Evolutionary conservation across 2,113 vertebrate species (phyloP).

Genomic region (Pedetes capensis): DNA sequence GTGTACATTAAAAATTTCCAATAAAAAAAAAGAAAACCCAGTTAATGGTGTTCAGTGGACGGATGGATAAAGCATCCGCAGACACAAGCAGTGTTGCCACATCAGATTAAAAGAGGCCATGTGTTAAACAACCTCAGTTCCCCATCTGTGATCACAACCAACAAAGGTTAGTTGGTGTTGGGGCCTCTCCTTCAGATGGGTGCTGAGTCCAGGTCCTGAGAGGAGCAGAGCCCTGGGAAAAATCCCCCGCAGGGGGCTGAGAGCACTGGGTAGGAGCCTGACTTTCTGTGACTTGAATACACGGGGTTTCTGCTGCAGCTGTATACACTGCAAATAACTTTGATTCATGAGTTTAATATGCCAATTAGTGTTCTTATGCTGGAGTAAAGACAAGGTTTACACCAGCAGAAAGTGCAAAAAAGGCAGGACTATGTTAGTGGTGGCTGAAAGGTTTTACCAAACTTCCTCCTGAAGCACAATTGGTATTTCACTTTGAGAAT

Average conservation of each 20-base stretch:
- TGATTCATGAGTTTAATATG: background rate
- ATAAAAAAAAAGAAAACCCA: no score
- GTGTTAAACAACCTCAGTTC: background rate
- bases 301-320: background rate
- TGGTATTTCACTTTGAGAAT: conserved; percentile 53
- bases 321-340: background rate
- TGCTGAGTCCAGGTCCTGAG: background rate
- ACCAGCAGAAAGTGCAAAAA: background rate
- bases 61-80: no score
- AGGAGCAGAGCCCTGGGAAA: accelerated
- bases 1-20: no score
- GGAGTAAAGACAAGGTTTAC: background rate
- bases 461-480: background rate
- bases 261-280: background rate
- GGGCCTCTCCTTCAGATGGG: background rate
- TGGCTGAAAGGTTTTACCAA: conserved; percentile 22
- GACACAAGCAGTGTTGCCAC: background rate
- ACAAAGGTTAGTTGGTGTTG: background rate
- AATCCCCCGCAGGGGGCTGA: background rate
- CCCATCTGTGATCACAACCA: background rate
- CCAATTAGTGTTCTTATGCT: background rate
- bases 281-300: background rate
- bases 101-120: background rate
- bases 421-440: background rate
- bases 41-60: no score